Base-by-base conservation (phyloP, 2,113 vertebrate genomes). In the Ursus arctos region DNA sequence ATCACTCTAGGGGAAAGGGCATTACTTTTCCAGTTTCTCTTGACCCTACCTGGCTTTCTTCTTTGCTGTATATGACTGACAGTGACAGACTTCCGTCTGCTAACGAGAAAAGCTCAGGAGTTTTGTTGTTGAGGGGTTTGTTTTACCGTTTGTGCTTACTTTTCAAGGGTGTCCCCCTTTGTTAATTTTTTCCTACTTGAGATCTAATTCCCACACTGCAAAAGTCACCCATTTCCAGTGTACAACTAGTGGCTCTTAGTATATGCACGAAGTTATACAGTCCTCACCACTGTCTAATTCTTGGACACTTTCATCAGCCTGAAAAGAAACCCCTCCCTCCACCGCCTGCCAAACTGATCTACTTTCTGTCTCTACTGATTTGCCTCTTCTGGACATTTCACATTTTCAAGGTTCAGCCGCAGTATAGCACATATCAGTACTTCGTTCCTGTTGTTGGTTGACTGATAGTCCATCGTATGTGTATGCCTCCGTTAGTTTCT, bases 81-180 rank as follows among this genome's bases (percentile, higher is more conserved):
- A 83, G 19, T 19, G 65, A 47, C 55, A 89, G 47, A 53, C 33
- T 59, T 61, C 24, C 57, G 74, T 81, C 83, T 49, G 49, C 91
- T 92, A 80, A 84, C 69, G 57, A 77, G 59, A 93, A 94, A 88
- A 53, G 4, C 57, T 53, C 14, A 40, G 43, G 57, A 22, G 69
- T 84, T 96, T 59, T 19, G 0, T 59, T 72, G 55, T 49, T 93
- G 14, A 69, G 76, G 40, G 63, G 85, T 5, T 88, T 94, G 7
- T 21, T 92, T 89, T 94, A 95, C 67, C 63, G 85, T 88, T 59
- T 94, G 59, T 69, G 47, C 87, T 94, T 91, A 22, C 43, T 97
- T 93, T 91, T 43, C 51, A 86, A 83, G 28, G 28, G 61, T 67
- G 16, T 82, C 12, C 8, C 2, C 22, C 6, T 49, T 43, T 93